Conservation (phyloP, 2,797 vertebrate species). For the Oreortyx pictus region DNA sequence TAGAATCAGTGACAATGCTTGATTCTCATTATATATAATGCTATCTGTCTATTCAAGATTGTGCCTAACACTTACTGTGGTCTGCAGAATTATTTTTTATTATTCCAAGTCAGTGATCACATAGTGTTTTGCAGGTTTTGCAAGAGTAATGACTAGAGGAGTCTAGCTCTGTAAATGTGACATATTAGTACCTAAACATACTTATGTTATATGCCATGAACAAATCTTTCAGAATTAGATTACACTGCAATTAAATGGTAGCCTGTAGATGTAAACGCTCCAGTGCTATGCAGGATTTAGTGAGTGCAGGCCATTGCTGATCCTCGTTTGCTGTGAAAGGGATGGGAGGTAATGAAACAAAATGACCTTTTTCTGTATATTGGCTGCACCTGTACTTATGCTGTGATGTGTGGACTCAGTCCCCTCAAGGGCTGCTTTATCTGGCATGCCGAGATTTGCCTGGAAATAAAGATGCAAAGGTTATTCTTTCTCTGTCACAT, state of each 20-base stretch:
- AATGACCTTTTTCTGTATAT: not conserved
- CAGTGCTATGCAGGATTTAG: not conserved
- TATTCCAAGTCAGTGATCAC: not conserved
- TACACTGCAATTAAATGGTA: not conserved
- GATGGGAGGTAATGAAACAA: not conserved
- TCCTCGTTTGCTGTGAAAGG: not conserved
- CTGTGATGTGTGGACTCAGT: not conserved
- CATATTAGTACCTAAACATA: not conserved
- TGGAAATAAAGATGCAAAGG: not conserved
- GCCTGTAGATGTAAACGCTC: not conserved
- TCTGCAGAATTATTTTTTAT: not conserved
- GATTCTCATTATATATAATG: not conserved
- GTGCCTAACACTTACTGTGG: not conserved
- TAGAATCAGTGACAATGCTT: not conserved
- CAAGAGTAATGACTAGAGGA: not conserved
- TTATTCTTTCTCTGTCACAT: not conserved
- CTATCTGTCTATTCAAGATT: not conserved
- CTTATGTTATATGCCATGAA: not conserved
- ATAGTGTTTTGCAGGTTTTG: not conserved
- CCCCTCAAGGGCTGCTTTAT: not conserved
- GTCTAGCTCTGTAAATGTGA: not conserved
- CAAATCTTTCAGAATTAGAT: not conserved
- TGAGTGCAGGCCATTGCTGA: not conserved
- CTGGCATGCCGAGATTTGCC: not conserved
- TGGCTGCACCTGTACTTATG: not conserved